Evolutionary conservation across 2,888 invertebrate genomes (phyloP).

Genomic region (Malachius bipustulatus): DNA sequence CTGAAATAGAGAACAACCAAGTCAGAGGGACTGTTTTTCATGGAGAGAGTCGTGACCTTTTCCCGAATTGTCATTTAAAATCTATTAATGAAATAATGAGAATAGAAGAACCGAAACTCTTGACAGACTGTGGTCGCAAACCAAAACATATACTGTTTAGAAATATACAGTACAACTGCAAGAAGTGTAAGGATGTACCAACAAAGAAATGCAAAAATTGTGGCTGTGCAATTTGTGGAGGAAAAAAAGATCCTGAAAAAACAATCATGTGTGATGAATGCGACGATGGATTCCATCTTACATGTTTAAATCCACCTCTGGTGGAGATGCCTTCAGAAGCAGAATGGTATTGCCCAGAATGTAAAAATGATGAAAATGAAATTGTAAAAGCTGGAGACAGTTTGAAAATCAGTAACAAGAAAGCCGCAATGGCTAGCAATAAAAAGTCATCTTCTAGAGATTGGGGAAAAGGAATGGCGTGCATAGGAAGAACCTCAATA

Average conservation of each 20-base stretch:
- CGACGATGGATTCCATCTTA: slow-evolving; percentile 59
- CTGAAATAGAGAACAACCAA: slow-evolving; percentile 36
- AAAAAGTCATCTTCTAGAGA: slow-evolving; percentile 45
- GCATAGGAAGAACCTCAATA: slow-evolving; percentile 55
- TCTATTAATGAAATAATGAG: slow-evolving; percentile 53
- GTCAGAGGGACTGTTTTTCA: slow-evolving; percentile 50
- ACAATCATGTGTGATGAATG: slow-evolving; percentile 77
- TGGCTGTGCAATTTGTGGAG: slow-evolving; percentile 59
- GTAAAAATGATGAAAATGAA: slow-evolving; percentile 59
- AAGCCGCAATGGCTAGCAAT: slow-evolving; percentile 41
- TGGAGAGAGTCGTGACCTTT: slow-evolving; percentile 42
- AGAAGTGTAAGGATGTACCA: slow-evolving; percentile 54
- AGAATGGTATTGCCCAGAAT: slow-evolving; percentile 66
- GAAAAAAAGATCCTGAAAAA: slow-evolving; percentile 58
- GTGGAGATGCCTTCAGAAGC: slow-evolving; percentile 55
- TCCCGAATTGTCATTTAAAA: slow-evolving; percentile 48
- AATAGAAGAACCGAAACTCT: slow-evolving; percentile 45
- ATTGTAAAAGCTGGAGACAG: slow-evolving; percentile 65
- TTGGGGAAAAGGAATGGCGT: slow-evolving; percentile 78
- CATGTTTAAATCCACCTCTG: slow-evolving; percentile 64
- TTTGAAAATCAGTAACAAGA: slow-evolving; percentile 47
- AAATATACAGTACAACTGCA: slow-evolving; percentile 48
- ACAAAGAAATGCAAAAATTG: slow-evolving; percentile 55
- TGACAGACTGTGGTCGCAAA: slow-evolving; percentile 30
- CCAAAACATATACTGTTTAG: slow-evolving; percentile 31